Evolutionary conservation across 2,888 invertebrate genomes (phyloP).

Genomic region (Alloscopus bannaensis): DNA sequence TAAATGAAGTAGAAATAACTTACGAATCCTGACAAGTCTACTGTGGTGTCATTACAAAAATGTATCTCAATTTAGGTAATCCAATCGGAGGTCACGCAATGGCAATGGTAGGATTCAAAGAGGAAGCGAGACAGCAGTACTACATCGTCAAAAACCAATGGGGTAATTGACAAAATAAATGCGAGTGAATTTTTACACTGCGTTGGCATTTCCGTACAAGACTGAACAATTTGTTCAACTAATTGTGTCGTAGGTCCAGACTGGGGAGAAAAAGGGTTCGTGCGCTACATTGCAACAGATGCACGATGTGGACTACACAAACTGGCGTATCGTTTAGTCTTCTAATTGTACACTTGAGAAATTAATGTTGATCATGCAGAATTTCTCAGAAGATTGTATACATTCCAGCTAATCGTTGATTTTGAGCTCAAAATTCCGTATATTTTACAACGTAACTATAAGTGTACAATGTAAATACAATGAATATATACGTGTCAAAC

Average conservation of each 20-base stretch:
- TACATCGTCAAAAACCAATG: constrained; percentile 51
- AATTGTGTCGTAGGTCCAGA: constrained; percentile 24
- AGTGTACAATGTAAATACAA: neutral
- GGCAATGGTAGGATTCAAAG: constrained; percentile 35
- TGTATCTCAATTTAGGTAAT: constrained; percentile 6
- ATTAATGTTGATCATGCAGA: neutral
- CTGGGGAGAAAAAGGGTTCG: constrained; percentile 51
- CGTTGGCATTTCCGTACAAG: neutral
- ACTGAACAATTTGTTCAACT: no score
- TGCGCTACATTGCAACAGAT: constrained; percentile 33
- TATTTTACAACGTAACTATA: neutral
- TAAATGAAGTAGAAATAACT: constrained; percentile 23
- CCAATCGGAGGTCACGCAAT: constrained; percentile 47
- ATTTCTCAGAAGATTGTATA: neutral
- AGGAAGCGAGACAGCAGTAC: constrained; percentile 21
- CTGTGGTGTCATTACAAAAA: neutral
- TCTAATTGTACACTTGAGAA: constrained; percentile 9
- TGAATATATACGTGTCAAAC: no score
- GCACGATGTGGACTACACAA: constrained; percentile 42
- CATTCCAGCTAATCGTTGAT: neutral
- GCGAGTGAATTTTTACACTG: neutral
- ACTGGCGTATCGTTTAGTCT: constrained; percentile 17
- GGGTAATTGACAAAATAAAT: constrained; percentile 26
- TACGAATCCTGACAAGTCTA: neutral
- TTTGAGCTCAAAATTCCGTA: neutral